These are phyloP conservation scores for Pachypanchax playfairii DNA, from an alignment of 2,113 vertebrate species.

Conservation along the genomic window DNA sequence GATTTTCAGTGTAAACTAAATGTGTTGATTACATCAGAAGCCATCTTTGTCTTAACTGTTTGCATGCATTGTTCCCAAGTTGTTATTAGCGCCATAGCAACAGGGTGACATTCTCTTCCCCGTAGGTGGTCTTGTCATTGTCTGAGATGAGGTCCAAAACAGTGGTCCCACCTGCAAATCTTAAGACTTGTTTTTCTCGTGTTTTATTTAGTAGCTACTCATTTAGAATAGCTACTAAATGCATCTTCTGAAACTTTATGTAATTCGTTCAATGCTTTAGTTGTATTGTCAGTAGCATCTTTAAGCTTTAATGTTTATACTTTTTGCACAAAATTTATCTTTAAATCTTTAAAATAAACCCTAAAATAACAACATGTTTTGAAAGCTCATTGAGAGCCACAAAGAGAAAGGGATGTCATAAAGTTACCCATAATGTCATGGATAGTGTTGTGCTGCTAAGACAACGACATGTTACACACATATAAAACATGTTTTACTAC, in stretches of 20 bases:
- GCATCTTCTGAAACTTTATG: background rate
- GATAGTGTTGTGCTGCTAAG: conserved; percentile 81
- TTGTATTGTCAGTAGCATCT: background rate
- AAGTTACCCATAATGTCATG: conserved; percentile 33
- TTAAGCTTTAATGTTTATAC: background rate
- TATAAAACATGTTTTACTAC: conserved; percentile 29
- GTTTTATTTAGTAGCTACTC: too few relatives aligned
- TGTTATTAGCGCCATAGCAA: conserved; percentile 75
- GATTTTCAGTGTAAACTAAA: conserved; percentile 54
- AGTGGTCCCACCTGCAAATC: conserved; percentile 60
- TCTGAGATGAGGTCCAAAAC: conserved; percentile 58
- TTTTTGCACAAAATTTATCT: background rate
- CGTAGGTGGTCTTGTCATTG: conserved; percentile 66
- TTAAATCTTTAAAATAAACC: too few relatives aligned
- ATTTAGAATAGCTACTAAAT: too few relatives aligned
- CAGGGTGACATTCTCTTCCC: conserved; percentile 56
- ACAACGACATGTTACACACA: conserved; percentile 75
- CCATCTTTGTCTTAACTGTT: conserved; percentile 60
- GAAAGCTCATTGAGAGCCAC: too few relatives aligned
- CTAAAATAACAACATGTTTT: too few relatives aligned
- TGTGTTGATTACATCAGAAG: conserved; percentile 57
- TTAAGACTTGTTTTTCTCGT: conserved; percentile 16
- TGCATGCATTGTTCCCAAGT: conserved; percentile 61
- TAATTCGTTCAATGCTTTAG: background rate
- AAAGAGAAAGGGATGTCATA: conserved; percentile 33